A percentile compares a stretch with the other conserved stretches of the same genome.
Evolutionary conservation across 1,140 invertebrate genomes (phyloP).

Genomic region (Drosophila erecta): DNA sequence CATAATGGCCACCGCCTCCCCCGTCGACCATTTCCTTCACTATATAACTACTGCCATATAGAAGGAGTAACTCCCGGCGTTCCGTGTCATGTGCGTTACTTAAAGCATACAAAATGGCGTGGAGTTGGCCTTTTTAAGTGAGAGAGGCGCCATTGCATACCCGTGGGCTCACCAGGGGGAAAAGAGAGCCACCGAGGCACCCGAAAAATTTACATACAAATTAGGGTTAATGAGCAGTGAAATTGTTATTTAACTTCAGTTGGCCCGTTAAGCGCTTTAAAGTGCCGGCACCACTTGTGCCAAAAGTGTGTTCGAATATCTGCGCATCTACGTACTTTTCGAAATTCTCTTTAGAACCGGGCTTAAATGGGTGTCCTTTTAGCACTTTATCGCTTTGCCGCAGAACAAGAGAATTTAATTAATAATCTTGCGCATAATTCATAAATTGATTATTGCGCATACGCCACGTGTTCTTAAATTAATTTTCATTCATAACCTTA

Average conservation of each 20-base stretch:
- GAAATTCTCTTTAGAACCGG: slow-evolving; percentile 49
- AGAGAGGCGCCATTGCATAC: slow-evolving; percentile 22
- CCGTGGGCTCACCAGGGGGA: slow-evolving; percentile 7
- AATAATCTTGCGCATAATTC: slow-evolving; percentile 43
- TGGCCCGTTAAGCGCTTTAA: slow-evolving; percentile 77
- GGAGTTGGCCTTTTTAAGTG: slow-evolving; percentile 41
- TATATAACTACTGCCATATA: too few species aligned
- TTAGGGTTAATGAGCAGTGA: slow-evolving; percentile 83
- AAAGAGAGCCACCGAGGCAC: slow-evolving; percentile 47
- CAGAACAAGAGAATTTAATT: slow-evolving; percentile 45
- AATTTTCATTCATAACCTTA: slow-evolving; percentile 41
- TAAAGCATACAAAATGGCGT: slow-evolving; percentile 56
- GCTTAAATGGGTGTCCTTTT: slow-evolving; percentile 21
- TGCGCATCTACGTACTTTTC: slow-evolving; percentile 42
- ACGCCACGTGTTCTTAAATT: slow-evolving; percentile 64
- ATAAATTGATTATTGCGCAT: slow-evolving; percentile 69
- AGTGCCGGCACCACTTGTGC: slow-evolving; percentile 55
- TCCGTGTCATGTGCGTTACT: slow-evolving; percentile 55
- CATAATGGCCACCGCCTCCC: slow-evolving; percentile 27
- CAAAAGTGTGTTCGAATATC: slow-evolving; percentile 47
- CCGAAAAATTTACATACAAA: slow-evolving; percentile 80
- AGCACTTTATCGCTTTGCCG: not conserved
- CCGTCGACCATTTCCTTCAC: slow-evolving; percentile 15
- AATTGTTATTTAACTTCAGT: slow-evolving; percentile 82
- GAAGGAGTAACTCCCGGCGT: slow-evolving; percentile 5